A percentile compares a stretch with the other conserved stretches of the same genome.
Evolutionary conservation across 2,797 vertebrate genomes (phyloP).

Genomic region (Eulemur mongoz): DNA sequence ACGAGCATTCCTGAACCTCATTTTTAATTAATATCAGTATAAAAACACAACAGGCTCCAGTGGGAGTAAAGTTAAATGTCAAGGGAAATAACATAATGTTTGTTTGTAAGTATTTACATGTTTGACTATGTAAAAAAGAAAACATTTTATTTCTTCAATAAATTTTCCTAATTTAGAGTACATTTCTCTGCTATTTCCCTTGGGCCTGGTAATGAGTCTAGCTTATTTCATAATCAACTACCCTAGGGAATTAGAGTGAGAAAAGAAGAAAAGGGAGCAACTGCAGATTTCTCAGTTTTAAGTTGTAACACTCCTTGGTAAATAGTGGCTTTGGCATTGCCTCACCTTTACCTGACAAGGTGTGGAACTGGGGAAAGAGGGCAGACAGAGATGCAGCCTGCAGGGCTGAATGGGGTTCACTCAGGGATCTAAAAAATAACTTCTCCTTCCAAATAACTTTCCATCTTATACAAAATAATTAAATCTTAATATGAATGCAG

Average conservation of each 20-base stretch:
- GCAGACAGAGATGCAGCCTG: accelerated
- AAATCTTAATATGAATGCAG: not conserved
- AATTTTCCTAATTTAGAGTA: not conserved
- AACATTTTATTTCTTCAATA: not conserved
- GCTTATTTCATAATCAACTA: constrained; percentile 22
- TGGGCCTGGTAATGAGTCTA: not conserved
- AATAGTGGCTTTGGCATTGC: not conserved
- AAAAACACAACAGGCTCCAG: not conserved
- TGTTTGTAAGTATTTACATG: not conserved
- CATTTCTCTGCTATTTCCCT: not conserved
- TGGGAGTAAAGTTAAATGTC: not conserved
- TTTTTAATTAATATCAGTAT: constrained; percentile 21
- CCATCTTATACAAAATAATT: not conserved
- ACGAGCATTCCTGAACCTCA: not conserved
- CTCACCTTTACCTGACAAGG: not conserved
- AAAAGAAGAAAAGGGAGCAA: not conserved
- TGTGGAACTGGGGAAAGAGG: not conserved
- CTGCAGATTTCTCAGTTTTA: not conserved
- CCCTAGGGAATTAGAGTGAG: not conserved
- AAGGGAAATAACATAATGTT: constrained; percentile 1
- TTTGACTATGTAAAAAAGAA: not conserved
- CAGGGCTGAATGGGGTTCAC: not conserved
- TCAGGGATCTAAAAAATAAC: not conserved
- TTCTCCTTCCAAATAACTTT: not conserved
- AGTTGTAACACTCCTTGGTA: not conserved